A percentile compares a stretch with the other conserved stretches of the same genome.
Conservation (phyloP, 2,113 vertebrate species). For the Euleptes europaea region DNA sequence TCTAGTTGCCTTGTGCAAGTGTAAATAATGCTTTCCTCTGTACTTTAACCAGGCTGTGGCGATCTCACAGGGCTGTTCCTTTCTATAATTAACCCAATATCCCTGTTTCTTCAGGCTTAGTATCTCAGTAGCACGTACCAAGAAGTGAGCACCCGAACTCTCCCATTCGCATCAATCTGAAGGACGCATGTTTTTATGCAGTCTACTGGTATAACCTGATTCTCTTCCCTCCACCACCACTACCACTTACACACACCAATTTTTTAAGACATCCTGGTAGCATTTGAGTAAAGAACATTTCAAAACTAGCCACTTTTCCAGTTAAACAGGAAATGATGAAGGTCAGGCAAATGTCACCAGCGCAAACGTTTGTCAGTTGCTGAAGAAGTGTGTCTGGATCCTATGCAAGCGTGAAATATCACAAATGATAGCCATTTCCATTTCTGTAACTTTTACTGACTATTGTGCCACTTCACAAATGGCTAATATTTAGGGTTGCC, state of each 20-base stretch:
- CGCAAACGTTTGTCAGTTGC: not conserved
- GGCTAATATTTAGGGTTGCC: too few relatives aligned
- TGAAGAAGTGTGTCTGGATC: not conserved
- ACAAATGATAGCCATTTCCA: not conserved
- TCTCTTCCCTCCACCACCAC: not conserved
- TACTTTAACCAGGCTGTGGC: not conserved
- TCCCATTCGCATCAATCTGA: not conserved
- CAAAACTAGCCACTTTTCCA: not conserved
- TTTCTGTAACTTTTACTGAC: not conserved
- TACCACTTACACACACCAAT: not conserved
- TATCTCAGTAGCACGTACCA: not conserved
- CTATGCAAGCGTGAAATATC: too few relatives aligned
- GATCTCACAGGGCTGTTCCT: not conserved
- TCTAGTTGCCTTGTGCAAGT: not conserved
- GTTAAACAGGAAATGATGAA: not conserved
- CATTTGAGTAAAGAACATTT: not conserved
- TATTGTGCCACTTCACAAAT: not conserved
- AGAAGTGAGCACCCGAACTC: not conserved
- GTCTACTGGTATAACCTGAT: not conserved
- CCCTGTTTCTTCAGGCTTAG: not conserved
- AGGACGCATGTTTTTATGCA: not conserved
- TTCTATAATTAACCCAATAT: not conserved
- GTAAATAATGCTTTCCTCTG: not conserved
- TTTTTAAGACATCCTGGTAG: not conserved
- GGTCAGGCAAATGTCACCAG: fast-evolving